Percentiles rank a stretch among this genome's conserved stretches.
Evolutionary conservation across 2,113 vertebrate species (phyloP).

Genomic region (Leptodactylus fuscus): DNA sequence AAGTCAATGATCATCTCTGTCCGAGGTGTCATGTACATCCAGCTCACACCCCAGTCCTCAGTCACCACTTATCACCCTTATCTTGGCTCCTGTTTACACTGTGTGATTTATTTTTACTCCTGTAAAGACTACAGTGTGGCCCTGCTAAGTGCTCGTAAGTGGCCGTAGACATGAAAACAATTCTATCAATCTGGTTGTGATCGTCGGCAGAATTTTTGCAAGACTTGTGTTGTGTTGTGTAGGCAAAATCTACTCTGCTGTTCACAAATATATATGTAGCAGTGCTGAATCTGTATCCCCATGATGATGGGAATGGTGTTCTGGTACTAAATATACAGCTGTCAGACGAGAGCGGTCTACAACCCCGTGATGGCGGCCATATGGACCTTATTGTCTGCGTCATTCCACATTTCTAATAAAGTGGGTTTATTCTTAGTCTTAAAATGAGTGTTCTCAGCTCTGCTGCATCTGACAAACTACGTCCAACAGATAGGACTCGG

Average conservation of each 20-base stretch:
- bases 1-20: background rate
- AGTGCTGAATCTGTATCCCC: background rate
- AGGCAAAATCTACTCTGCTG: no score
- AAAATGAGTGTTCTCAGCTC: background rate
- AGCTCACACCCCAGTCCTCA: background rate
- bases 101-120: slow-evolving; percentile 1
- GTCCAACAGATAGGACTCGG: no score
- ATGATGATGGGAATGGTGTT: background rate
- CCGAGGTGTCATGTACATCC: background rate
- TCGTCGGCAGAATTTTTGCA: background rate
- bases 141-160: background rate
- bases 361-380: background rate
- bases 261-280: background rate
- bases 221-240: background rate
- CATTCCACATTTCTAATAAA: no score
- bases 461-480: no score
- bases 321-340: background rate
- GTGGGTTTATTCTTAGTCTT: no score
- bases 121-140: background rate
- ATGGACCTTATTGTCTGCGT: background rate
- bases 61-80: background rate
- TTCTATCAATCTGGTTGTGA: background rate
- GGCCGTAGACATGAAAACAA: background rate
- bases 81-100: background rate
- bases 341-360: background rate